Evolutionary conservation across 2,113 vertebrate genomes (phyloP), one percentile per base, ranked within the genome.

Genomic region (Psilopogon haemacephalus): DNA sequence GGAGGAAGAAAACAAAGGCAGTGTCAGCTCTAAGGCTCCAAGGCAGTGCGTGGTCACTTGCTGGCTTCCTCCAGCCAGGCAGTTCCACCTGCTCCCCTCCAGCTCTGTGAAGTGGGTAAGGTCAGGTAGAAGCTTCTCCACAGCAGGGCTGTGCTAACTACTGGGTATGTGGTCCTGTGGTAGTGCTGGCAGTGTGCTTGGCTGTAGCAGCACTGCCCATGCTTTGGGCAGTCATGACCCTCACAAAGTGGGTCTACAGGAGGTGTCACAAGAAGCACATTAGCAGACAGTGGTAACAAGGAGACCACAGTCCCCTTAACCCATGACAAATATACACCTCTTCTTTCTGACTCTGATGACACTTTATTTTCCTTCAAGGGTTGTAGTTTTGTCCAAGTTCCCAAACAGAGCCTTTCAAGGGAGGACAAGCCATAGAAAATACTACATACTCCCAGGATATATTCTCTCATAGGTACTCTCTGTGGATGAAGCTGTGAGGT

Each of bases 361-460:
- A 1, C 12, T 32, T 37, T 40, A 8, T 64, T 79, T 24, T 63
- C 35, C 27, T 76, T 38, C 13, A 19, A 38, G 11, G 26, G 9
- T 9, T 93, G 21, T 65, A 37, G 16, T 68, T 95, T 85, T 69
- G 30, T 56, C 38, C 54, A 40, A 11, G 18, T 63, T 30, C 58
- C 33, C 5, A 33, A 9, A 3, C 50, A 63, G 2, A 32, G 12
- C 9, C 27, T 62, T 77, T 69, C 17, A 67, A 77, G 23, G 60
- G 46, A 65, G 30, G 23, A 44, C 16, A 60, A 69, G 16, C 16
- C 3, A 1, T 24, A 46, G n/a, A 56, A 85, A 52, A 4, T 5
- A 7, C 15, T 60, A 5, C 0, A 0, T 46, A 12, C 8, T 50
- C 28, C 9, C 6, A 52, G 27, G 23, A 40, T 19, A 16, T 28